phyloP scores from a whole-genome alignment of 53 echinoderm and acorn worm species.

The Arbacia lixula region DNA sequence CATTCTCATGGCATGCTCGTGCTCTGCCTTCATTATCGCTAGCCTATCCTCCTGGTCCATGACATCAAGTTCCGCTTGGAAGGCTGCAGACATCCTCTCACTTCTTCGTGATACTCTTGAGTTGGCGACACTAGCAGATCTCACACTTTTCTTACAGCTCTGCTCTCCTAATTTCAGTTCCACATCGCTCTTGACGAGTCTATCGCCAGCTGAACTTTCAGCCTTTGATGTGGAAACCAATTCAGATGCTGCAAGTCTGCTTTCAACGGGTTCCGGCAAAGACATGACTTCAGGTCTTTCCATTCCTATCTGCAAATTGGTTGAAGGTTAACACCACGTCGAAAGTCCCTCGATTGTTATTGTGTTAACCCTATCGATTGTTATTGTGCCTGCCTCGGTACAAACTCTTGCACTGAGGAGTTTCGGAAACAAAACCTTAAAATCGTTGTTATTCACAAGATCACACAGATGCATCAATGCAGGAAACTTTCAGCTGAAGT shows the following conservation, averaged over 20 bases:
- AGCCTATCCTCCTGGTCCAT: slow-evolving; percentile 26
- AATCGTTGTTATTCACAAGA: not conserved
- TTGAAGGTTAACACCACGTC: no score
- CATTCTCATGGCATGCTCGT: no score
- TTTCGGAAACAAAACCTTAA: not conserved
- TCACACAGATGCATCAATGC: not conserved
- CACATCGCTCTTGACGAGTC: no score
- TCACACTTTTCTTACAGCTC: not conserved
- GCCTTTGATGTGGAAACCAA: not conserved
- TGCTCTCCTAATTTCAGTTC: not conserved
- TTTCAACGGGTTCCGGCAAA: not conserved
- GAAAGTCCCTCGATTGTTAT: no score
- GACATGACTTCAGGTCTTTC: not conserved
- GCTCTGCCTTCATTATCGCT: no score
- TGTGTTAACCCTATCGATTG: no score
- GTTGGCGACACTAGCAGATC: not conserved
- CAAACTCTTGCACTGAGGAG: not conserved
- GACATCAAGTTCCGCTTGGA: slow-evolving; percentile 2
- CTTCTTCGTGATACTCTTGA: no score
- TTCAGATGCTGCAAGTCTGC: no score
- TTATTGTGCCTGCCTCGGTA: no score
- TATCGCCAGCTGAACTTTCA: no score
- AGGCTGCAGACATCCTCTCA: no score
- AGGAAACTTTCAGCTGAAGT: not conserved
- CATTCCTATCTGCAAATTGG: not conserved